Conservation (phyloP, 2,888 invertebrate genomes). For the Polyploca ridens region DNA sequence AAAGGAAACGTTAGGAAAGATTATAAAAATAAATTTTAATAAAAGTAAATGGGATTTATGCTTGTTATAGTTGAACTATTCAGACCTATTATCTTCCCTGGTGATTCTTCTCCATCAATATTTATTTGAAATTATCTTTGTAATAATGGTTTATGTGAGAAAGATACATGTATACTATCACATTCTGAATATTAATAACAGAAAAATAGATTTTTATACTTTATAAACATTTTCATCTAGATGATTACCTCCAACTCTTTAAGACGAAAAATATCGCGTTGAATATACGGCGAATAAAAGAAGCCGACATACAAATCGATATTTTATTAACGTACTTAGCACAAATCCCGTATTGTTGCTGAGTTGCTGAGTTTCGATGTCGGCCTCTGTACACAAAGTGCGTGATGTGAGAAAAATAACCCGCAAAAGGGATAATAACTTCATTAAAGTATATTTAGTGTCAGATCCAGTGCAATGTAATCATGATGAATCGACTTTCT, state of each 20-base stretch:
- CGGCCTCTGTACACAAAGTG: constrained; percentile 46
- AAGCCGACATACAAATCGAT: constrained; percentile 53
- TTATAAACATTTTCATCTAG: background rate
- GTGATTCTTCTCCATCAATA: too few species aligned
- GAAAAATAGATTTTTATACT: too few species aligned
- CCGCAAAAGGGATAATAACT: constrained; percentile 48
- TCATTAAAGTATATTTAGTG: constrained; percentile 65
- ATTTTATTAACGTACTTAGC: constrained; percentile 74
- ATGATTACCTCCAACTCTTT: constrained; percentile 7
- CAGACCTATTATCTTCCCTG: too few species aligned
- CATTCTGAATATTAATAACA: too few species aligned
- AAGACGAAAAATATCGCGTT: constrained; percentile 42
- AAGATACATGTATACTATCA: too few species aligned
- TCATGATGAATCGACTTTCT: constrained; percentile 62
- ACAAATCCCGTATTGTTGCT: constrained; percentile 57
- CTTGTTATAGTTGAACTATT: background rate
- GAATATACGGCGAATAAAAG: constrained; percentile 40
- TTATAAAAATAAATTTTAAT: background rate
- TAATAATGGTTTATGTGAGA: too few species aligned
- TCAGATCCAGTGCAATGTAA: constrained; percentile 56
- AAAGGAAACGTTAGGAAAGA: background rate
- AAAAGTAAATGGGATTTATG: background rate
- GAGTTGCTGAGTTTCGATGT: constrained; percentile 38
- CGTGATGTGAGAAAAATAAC: constrained; percentile 45
- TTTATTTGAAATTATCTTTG: too few species aligned